A percentile compares a stretch with the other conserved stretches of the same genome.
phyloP scores from a whole-genome alignment of 2,888 invertebrate species.

The Agrochola lychnidis region DNA sequence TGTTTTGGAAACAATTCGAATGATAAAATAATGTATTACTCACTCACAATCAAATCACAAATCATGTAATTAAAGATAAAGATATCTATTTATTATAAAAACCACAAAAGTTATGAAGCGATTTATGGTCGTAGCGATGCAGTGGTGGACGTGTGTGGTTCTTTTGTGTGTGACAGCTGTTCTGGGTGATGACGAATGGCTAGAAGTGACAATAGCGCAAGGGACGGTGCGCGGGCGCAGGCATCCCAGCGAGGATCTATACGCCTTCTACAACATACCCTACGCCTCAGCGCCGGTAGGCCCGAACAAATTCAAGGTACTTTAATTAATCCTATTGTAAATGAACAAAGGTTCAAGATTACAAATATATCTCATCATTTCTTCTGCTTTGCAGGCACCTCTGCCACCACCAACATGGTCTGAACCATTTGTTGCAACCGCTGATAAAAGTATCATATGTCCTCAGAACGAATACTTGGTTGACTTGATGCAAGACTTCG shows the following conservation, averaged over 20 bases:
- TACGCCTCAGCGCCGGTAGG: constrained; percentile 75
- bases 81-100: too few species aligned
- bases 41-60: background rate
- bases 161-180: constrained; percentile 11
- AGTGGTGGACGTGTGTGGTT: background rate
- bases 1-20: background rate
- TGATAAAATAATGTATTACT: background rate
- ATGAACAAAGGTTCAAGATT: background rate
- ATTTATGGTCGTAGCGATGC: background rate
- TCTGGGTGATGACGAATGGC: constrained; percentile 38
- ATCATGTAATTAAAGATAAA: background rate
- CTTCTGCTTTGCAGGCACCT: background rate
- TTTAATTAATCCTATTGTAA: too few species aligned
- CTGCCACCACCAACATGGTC: background rate
- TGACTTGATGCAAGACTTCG: background rate
- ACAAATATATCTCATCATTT: background rate
- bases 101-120: too few species aligned
- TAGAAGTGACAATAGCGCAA: constrained; percentile 66
- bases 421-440: background rate
- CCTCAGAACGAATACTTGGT: background rate
- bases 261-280: constrained; percentile 73
- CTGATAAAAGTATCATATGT: background rate
- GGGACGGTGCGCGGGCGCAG: constrained; percentile 73
- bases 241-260: constrained; percentile 63
- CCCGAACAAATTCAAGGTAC: constrained; percentile 71